Evolutionary conservation across 2,888 invertebrate genomes (phyloP).

Genomic region (Drosophila rellima): DNA sequence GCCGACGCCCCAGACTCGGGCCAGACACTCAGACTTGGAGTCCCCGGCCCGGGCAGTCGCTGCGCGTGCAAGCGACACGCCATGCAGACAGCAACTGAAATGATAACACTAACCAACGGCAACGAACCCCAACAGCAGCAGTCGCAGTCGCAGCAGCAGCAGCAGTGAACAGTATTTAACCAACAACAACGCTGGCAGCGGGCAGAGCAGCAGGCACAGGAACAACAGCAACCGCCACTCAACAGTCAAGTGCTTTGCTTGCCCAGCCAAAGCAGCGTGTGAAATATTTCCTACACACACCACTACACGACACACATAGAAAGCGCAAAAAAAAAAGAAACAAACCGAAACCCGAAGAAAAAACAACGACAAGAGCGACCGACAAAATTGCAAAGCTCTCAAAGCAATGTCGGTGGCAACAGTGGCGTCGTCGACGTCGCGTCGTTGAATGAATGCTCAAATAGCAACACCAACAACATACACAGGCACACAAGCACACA

Average conservation of each 20-base stretch:
- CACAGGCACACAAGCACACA: neutral
- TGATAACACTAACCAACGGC: constrained; percentile 74
- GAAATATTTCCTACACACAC: constrained; percentile 73
- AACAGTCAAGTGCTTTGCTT: constrained; percentile 78
- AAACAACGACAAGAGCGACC: constrained; percentile 56
- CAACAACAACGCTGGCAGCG: constrained; percentile 26
- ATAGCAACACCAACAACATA: constrained; percentile 51
- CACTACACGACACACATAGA: constrained; percentile 20
- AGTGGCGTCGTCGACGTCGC: constrained; percentile 38
- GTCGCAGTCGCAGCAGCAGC: neutral
- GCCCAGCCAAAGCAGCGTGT: constrained; percentile 77
- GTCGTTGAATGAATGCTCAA: constrained; percentile 82
- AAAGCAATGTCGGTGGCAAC: constrained; percentile 44
- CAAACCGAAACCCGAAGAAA: constrained; percentile 39
- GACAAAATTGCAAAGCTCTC: constrained; percentile 79
- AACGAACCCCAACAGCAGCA: constrained; percentile 70
- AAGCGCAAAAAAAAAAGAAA: constrained; percentile 24
- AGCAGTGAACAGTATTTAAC: constrained; percentile 39
- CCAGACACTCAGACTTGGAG: constrained; percentile 52
- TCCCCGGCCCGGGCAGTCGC: constrained; percentile 20
- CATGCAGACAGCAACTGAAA: constrained; percentile 72
- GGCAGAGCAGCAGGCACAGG: constrained; percentile 28
- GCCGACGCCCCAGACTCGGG: constrained; percentile 57
- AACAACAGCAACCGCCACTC: constrained; percentile 65
- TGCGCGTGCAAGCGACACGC: constrained; percentile 56